Evolutionary conservation across 2,797 vertebrate genomes (phyloP).

Genomic region (Heterohyrax brucei): DNA sequence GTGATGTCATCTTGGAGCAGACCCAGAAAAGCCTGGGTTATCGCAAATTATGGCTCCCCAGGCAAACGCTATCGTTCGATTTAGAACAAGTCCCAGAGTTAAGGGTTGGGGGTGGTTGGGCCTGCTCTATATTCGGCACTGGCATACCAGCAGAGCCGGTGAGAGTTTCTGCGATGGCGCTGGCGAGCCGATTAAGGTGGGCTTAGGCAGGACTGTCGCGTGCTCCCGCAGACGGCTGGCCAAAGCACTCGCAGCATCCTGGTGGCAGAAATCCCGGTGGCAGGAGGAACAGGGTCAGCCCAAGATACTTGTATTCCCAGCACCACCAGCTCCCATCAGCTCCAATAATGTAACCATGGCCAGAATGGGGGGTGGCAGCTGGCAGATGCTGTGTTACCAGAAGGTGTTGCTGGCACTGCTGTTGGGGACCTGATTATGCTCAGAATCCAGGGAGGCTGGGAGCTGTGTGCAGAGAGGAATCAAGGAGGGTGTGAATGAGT

Average conservation of each 20-base stretch:
- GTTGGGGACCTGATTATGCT: slow-evolving; percentile 41
- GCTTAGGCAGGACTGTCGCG: background rate
- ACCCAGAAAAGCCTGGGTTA: slow-evolving; percentile 4
- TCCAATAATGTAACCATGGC: accelerated
- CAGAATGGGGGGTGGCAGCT: background rate
- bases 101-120: slow-evolving; percentile 8
- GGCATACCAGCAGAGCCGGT: background rate
- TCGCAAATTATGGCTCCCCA: slow-evolving; percentile 6
- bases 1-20: background rate
- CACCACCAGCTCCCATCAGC: background rate
- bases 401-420: slow-evolving; percentile 76
- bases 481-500: slow-evolving; percentile 45
- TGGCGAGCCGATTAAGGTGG: background rate
- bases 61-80: background rate
- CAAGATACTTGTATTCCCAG: accelerated
- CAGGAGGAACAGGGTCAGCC: background rate
- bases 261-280: background rate
- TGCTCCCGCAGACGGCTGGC: background rate
- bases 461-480: slow-evolving; percentile 45
- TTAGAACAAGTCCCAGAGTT: slow-evolving; percentile 60
- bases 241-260: background rate
- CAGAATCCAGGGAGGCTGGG: slow-evolving; percentile 58
- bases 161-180: background rate
- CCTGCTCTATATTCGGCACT: slow-evolving; percentile 27
- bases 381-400: slow-evolving; percentile 69